Conservation (phyloP, 2,113 vertebrate genomes). For the Ceratotherium simum region DNA sequence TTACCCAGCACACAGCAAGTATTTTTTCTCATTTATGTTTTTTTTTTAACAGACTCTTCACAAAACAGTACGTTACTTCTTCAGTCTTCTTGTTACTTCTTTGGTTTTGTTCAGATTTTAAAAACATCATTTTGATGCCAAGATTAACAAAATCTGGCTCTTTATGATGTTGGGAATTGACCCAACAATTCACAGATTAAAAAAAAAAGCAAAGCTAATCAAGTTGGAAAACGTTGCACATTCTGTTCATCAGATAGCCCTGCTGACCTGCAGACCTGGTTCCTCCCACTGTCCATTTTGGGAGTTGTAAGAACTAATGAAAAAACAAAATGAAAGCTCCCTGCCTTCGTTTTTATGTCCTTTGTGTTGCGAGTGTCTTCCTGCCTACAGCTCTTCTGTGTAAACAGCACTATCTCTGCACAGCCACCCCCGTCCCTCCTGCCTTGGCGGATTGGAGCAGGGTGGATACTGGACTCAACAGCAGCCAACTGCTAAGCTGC, state of each 20-base stretch:
- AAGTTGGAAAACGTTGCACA: not conserved
- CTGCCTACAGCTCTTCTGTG: not conserved
- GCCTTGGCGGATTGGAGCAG: fast-evolving
- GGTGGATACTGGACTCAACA: fast-evolving
- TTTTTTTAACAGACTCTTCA: not conserved
- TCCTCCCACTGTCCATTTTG: not conserved
- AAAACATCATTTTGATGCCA: conserved; percentile 52
- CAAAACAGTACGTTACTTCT: not conserved
- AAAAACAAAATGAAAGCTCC: not conserved
- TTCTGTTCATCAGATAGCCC: not conserved
- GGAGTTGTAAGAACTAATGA: not conserved
- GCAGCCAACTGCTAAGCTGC: not conserved
- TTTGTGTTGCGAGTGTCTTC: fast-evolving
- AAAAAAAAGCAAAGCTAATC: not conserved
- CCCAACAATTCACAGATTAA: conserved; percentile 54
- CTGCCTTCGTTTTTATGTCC: not conserved
- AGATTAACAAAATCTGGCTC: conserved; percentile 68
- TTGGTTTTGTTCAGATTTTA: not conserved
- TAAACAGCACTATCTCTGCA: not conserved
- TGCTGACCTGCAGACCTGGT: not conserved
- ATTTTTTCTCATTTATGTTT: fast-evolving
- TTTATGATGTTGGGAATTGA: conserved; percentile 46
- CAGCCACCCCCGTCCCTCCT: fast-evolving
- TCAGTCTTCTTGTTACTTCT: not conserved
- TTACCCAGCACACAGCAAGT: fast-evolving